Base-by-base conservation (phyloP, 2,113 vertebrate species). In the Catharus bicknelli region DNA sequence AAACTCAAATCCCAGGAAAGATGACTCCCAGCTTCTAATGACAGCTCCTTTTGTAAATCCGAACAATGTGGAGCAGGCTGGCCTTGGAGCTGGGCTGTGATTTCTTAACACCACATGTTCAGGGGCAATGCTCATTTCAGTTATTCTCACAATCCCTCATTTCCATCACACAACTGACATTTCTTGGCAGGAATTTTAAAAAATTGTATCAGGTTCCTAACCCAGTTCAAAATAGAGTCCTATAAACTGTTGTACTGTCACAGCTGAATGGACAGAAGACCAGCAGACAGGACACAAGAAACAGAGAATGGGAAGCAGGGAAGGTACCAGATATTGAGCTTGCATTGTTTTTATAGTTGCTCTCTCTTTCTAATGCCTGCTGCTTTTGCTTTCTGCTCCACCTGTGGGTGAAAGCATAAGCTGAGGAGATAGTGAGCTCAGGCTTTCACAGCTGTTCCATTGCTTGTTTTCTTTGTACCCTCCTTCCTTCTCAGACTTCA, bases 131-230 rank as follows among this genome's bases (percentile, higher is more conserved):
- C 34, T 94, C 55, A 66, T 91, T 95, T 90, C 75, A 83, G 51
- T 90, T 89, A 45, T 61, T 80, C 63, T 95, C 79, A 74, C 85
- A 76, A 51, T 67, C 3, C 0, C 53, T 69, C 3, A 3, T 83
- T 95, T 81, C 64, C 61, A 74, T 91, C 75, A 80, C 55, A 77
- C 51, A 93, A 58, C 42, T 77, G 63, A 73, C 55, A 77, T 80
- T 93, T 91, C 47, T 91, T 86, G 67, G 55, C 32, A 91, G 43
- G 47, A 85, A n/a, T 83, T 62, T 27, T 15, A 1, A 16, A 47
- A 13, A 90, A 87, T 82, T 1, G 4, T 57, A 77, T 83, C 26
- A 85, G 22, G 32, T 66, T 45, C 45, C 45, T 83, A 90, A 73
- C 88, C 82, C 70, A 55, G 67, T 79, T 79, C 54, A 89, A 64